Evolutionary conservation across 2,888 invertebrate genomes (phyloP), one percentile per base, ranked within the genome.

Genomic region (Orthonevra nobilis): DNA sequence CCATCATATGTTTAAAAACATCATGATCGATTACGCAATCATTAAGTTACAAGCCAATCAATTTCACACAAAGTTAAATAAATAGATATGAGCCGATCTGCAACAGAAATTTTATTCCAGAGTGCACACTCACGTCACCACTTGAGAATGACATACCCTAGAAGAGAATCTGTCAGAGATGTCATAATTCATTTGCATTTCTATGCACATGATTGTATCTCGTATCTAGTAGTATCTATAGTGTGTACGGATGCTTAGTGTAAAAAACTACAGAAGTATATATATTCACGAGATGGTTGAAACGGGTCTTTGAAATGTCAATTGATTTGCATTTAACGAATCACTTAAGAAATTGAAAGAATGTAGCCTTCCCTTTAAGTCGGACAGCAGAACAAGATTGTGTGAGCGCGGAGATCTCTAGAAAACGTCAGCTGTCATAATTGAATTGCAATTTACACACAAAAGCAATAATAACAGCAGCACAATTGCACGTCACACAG

Each of bases 271-370:
- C n/a, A n/a, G n/a, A n/a, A n/a, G n/a, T n/a, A n/a, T n/a, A n/a
- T n/a, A n/a, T n/a, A n/a, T n/a, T 17, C 9, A 40, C 9, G 9
- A 0, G 9, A 40, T 10, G 12, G 36, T 12, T n/a, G 1, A 36
- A n/a, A n/a, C 10, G 7, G 12, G 15, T 36, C 10, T n/a, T n/a
- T n/a, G 54, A 79, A 73, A 77, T 77, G 77, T 72, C 77, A 73
- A 79, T 79, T 79, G 79, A 79, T 79, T 79, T 79, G 79, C 79
- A 73, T 79, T 79, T 79, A 79, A 79, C 79, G 73, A 73, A 79
- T 79, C 79, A 79, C 79, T 79, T 79, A 79, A 79, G 61, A 54
- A 66, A 68, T 79, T 66, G 72, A 61, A 73, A 61, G 66, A 66
- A 79, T 79, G 60, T 61, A 61, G 54, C 48, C 60, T 54, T 46